Evolutionary conservation across 2,888 invertebrate species (phyloP).

Genomic region (Rhingia campestris): DNA sequence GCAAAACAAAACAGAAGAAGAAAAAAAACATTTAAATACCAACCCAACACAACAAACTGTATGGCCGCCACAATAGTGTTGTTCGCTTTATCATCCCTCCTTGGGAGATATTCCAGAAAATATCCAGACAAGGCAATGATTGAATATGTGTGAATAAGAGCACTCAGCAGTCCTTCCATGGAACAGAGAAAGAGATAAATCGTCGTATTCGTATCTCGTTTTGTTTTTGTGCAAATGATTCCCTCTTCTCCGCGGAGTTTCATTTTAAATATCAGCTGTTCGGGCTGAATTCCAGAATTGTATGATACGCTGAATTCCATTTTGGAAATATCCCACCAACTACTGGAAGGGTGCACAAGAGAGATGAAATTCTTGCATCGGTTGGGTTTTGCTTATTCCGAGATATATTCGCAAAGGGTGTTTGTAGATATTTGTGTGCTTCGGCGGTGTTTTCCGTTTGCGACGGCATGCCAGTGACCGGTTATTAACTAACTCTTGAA

Average conservation of each 20-base stretch:
- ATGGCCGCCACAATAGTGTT: constrained; percentile 23
- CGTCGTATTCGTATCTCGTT: constrained; percentile 39
- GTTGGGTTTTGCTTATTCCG: constrained; percentile 19
- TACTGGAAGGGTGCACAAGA: constrained; percentile 28
- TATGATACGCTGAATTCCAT: neutral
- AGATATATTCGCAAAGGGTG: neutral
- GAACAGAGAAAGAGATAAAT: constrained; percentile 69
- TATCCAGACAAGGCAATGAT: constrained; percentile 53
- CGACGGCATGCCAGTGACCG: constrained; percentile 53
- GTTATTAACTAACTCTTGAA: constrained; percentile 65
- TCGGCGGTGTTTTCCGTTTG: constrained; percentile 31
- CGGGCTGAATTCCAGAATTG: constrained; percentile 61
- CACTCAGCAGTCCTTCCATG: constrained; percentile 71
- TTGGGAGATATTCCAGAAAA: constrained; percentile 39
- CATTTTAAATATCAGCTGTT: constrained; percentile 62
- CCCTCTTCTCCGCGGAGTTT: constrained; percentile 4
- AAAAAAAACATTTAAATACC: constrained; percentile 27
- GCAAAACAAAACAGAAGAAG: constrained; percentile 1
- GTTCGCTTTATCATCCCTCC: constrained; percentile 50
- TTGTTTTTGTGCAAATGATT: constrained; percentile 30
- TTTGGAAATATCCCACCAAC: constrained; percentile 9
- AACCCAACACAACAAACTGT: constrained; percentile 47
- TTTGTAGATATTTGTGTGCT: constrained; percentile 7
- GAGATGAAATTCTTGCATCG: constrained; percentile 12
- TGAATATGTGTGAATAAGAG: constrained; percentile 73